Evolutionary conservation across 30 jellyfish, hydroid and myxozoan species (phyloP).

Genomic region (Rhopilema esculentum): DNA sequence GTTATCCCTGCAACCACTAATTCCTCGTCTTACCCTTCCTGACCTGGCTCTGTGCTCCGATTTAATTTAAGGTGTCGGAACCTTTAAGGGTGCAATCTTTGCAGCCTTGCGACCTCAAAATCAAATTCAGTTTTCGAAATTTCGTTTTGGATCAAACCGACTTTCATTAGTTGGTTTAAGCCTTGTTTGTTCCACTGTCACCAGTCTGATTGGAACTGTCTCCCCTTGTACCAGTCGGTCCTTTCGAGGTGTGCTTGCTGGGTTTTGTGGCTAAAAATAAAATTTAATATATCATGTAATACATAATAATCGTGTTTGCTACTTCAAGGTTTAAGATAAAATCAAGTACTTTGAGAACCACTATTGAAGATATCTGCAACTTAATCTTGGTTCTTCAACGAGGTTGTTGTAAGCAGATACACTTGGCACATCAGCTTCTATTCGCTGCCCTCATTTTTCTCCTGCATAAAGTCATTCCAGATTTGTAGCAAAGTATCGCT

Average conservation of each 20-base stretch:
- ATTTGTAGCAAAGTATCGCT: neutral
- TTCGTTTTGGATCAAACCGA: neutral
- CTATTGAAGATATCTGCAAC: too few relatives aligned
- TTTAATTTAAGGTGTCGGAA: constrained; percentile 37
- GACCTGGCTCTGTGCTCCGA: constrained; percentile 44
- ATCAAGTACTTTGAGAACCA: neutral
- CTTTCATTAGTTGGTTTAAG: neutral
- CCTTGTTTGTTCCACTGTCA: neutral
- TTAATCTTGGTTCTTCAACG: too few relatives aligned
- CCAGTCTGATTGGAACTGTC: neutral
- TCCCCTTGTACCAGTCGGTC: neutral
- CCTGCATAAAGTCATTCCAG: too few relatives aligned
- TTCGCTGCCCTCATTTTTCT: too few relatives aligned
- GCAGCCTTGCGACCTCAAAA: constrained; percentile 32
- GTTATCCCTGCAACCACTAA: constrained; percentile 37
- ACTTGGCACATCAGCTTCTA: too few relatives aligned
- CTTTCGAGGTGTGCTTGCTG: too few relatives aligned
- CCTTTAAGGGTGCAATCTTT: constrained; percentile 22
- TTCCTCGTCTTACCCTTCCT: constrained; percentile 32
- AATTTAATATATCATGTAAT: too few relatives aligned
- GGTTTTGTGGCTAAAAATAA: neutral
- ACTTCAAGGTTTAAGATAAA: neutral
- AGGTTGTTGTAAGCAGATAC: too few relatives aligned
- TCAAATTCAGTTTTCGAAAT: neutral
- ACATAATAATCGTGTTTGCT: neutral